Evolutionary conservation across 1,140 invertebrate genomes (phyloP).

Genomic region (Paralvinella palmiformis): DNA sequence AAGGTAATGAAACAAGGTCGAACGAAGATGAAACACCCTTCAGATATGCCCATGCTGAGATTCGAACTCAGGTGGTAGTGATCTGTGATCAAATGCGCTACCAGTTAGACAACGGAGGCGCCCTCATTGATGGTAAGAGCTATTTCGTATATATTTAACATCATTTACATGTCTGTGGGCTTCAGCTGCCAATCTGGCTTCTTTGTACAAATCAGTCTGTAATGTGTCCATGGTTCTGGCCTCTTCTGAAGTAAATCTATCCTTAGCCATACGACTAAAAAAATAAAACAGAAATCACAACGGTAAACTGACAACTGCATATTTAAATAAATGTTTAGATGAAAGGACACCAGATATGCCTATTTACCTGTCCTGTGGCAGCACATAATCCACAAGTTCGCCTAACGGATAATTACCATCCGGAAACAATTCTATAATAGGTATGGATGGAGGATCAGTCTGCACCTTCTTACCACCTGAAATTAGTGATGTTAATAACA

Average conservation of each 20-base stretch:
- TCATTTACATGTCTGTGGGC: constrained; percentile 78
- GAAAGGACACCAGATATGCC: constrained; percentile 5
- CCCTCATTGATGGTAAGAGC: background rate
- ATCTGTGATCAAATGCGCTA: no score
- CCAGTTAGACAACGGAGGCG: constrained; percentile 1
- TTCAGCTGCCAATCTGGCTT: constrained; percentile 91
- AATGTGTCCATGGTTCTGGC: constrained; percentile 62
- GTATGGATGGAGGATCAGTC: constrained; percentile 78
- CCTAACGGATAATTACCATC: constrained; percentile 62
- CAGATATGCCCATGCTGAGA: no score
- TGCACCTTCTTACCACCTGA: no score
- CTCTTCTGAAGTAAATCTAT: constrained; percentile 82
- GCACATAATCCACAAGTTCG: constrained; percentile 48
- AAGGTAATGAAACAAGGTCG: no score
- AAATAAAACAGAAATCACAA: constrained; percentile 12
- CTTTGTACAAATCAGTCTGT: constrained; percentile 79
- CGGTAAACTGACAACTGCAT: background rate
- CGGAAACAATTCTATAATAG: constrained; percentile 77
- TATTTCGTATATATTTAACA: constrained; percentile 3
- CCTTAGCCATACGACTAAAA: constrained; percentile 73
- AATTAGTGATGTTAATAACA: no score
- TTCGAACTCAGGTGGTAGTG: no score
- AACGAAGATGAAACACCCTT: no score
- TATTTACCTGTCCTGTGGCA: constrained; percentile 37
- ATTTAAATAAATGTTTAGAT: background rate